Evolutionary conservation across 2,888 invertebrate species (phyloP), one percentile per base, ranked within the genome.

Genomic region (Lapara coniferarum): DNA sequence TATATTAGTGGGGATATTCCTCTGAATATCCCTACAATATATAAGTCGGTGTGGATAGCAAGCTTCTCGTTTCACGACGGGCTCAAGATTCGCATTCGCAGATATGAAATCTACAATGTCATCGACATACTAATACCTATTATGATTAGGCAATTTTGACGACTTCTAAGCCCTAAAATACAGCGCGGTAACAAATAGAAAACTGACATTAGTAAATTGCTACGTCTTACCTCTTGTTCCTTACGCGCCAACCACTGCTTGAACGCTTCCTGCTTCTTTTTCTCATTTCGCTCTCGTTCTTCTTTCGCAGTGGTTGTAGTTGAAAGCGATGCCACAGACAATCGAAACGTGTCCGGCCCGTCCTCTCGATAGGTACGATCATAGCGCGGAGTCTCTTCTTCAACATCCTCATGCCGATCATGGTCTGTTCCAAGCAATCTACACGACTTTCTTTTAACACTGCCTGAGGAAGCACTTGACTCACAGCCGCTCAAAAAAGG

Each of bases 271-370:
- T 89, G 89, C 58, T 82, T 89, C 72, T 88, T 90, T 75, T 84
- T 86, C 75, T 93, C 92, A 70, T 84, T 89, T 0, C 87, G 85
- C 67, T 91, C 92, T n/a, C 91, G 80, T 72, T 93, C 94, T 69
- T 89, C 89, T 72, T 92, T 89, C n/a, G 93, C 89, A 0, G 93
- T 92, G 0, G 90, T 87, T 1, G 91, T 93, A 0, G 93, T 93
- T 0, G 93, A 92, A 1, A 89, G 74, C 0, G 94, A 94, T 0
- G 86, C 88, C 4, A 94, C 92, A 0, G 94, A 94, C 67, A 94
- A 78, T 16, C 93, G 81, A 72, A 94, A 93, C 1, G 93, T 93
- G 63, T 93, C 93, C 0, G 88, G 82, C 0, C 87, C 89, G 30
- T 91, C 90, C 72, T 92, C 93, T 19, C 89, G 84, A 70, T 89